Evolutionary conservation across 2,113 vertebrate genomes (phyloP).

Genomic region (Connochaetes taurinus): DNA sequence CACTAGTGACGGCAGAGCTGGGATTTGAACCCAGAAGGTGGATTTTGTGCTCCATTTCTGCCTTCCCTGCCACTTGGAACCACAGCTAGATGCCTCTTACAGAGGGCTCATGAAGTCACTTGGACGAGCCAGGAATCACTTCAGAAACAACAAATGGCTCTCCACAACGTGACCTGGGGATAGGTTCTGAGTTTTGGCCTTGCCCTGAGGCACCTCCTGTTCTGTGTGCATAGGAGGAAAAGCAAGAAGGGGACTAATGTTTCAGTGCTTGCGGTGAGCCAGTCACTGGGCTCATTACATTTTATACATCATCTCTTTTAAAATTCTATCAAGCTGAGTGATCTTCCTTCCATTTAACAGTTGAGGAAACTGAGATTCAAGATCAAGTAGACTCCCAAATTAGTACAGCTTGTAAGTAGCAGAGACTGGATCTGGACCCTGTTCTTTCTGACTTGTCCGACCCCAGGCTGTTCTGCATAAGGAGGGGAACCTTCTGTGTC

Average conservation of each 20-base stretch:
- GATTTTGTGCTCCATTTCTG: not conserved
- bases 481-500: not conserved
- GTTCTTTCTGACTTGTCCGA: not conserved
- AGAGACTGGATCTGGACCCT: not conserved
- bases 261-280: not conserved
- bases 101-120: not conserved
- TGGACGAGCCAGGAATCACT: not conserved
- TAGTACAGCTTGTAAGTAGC: not conserved
- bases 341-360: not conserved
- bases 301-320: not conserved
- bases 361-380: not conserved
- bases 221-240: not conserved
- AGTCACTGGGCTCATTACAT: not conserved
- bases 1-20: not conserved
- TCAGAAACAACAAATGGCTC: not conserved
- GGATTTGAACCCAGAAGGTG: not conserved
- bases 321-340: not conserved
- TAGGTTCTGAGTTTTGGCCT: not conserved
- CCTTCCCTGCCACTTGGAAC: not conserved
- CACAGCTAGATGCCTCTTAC: not conserved
- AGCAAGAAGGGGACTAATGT: not conserved
- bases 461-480: not conserved
- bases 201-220: not conserved
- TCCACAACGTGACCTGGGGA: rapidly evolving
- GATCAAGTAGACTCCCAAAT: not conserved